Evolutionary conservation across 2,888 invertebrate species (phyloP), one percentile per base, ranked within the genome.

Genomic region (Drosophila rubida): DNA sequence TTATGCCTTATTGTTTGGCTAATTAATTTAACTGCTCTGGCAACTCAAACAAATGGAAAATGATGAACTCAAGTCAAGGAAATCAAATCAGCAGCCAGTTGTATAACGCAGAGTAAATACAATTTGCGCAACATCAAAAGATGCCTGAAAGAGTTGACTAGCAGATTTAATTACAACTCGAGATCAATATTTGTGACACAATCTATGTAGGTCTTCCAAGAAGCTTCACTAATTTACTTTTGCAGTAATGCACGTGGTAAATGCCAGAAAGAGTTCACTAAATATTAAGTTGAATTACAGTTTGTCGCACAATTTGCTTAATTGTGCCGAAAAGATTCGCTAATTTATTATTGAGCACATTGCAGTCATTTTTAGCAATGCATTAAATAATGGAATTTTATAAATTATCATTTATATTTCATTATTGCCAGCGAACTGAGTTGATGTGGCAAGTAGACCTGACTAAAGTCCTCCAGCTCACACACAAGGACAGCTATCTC

Each of bases 321-420:
- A 32, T 19, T 27, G 1, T 45, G 6, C 13, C 9, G n/a, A n/a
- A 32, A 37, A 25, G 16, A 25, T n/a, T 13, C 7, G 37, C 6
- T 8, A 6, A 8, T 27, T 27, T 19, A 45, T 39, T 30, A 54
- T 46, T 2, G 14, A 23, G 35, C 51, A 41, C 22, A 62, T 44
- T 75, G 71, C 75, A 75, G 71, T 41, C 13, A 11, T 6, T 6
- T 53, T 63, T 30, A 51, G 32, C 39, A 58, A 41, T 66, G 59
- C 37, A 71, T 76, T 69, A 54, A 55, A 59, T 75, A 58, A 64
- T 63, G 55, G 69, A 50, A 67, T 62, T 67, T 55, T 37, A 50
- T 60, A 49, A 60, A 71, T 64, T 55, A 53, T 41, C 55, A 81
- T 72, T 55, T 69, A 81, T 71, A 63, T 79, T 81, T 69, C 22